phyloP scores from a whole-genome alignment of 2,113 vertebrate genomes.

The Sitta europaea region DNA sequence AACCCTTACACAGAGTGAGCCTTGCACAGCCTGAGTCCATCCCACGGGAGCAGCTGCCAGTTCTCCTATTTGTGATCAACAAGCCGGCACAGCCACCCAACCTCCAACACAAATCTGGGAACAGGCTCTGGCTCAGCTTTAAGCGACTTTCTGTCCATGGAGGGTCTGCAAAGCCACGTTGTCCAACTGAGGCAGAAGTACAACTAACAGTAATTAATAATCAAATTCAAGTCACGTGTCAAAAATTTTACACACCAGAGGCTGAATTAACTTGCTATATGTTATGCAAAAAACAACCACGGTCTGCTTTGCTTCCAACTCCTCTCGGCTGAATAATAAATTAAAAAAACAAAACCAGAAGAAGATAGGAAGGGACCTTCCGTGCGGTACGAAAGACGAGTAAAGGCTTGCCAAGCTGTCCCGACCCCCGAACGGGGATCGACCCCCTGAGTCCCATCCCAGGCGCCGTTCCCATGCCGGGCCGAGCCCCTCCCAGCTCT shows the following conservation, averaged over 20 bases:
- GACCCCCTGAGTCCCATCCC: background rate
- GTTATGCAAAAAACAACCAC: background rate
- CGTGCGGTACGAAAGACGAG: rapidly evolving
- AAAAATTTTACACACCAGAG: background rate
- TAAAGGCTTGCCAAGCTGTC: background rate
- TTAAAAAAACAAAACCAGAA: background rate
- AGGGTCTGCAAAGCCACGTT: background rate
- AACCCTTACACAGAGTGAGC: background rate
- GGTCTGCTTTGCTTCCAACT: background rate
- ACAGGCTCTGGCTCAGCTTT: background rate
- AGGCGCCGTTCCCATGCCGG: rapidly evolving
- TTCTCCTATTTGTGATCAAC: background rate
- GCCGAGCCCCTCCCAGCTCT: background rate
- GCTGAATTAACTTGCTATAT: rapidly evolving
- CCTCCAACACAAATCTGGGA: background rate
- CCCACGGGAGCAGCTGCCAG: background rate
- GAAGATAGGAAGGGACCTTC: background rate
- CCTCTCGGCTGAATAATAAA: rapidly evolving
- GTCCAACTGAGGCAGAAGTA: rapidly evolving
- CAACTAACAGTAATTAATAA: background rate
- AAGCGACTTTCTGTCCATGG: background rate
- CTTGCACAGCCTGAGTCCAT: background rate
- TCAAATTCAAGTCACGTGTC: background rate
- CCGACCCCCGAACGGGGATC: background rate
- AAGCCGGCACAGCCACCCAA: background rate